Evolutionary conservation across 2,113 vertebrate genomes (phyloP).

Genomic region (Equus quagga): DNA sequence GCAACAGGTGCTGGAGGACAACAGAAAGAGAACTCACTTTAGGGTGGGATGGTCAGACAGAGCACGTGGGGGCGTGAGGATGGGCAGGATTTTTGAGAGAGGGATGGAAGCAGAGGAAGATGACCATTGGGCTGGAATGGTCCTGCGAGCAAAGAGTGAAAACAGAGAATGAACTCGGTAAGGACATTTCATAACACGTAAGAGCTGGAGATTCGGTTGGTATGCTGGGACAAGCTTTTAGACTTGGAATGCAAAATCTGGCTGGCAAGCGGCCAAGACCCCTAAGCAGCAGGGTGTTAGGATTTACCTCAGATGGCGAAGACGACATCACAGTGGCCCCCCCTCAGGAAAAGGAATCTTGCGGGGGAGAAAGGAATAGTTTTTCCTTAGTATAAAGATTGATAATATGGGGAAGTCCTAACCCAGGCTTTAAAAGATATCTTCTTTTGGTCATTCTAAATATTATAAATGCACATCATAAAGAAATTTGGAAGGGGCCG

Average conservation of each 20-base stretch:
- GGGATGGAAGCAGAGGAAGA: neutral
- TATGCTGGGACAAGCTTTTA: neutral
- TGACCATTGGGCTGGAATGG: neutral
- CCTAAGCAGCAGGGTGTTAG: neutral
- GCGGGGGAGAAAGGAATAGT: neutral
- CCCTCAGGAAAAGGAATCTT: neutral
- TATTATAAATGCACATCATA: neutral
- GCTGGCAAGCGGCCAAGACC: neutral
- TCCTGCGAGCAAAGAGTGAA: neutral
- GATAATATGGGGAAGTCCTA: neutral
- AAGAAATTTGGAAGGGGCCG: neutral
- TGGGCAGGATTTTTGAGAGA: neutral
- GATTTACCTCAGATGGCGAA: neutral
- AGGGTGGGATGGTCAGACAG: neutral
- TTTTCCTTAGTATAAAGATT: neutral
- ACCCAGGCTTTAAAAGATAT: neutral
- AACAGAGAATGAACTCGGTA: neutral
- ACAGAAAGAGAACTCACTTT: neutral
- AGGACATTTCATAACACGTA: neutral
- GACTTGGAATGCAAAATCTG: neutral
- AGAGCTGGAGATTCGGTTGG: neutral
- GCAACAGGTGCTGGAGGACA: neutral
- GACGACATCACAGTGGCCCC: too few species aligned
- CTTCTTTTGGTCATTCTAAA: slow-evolving; percentile 26
- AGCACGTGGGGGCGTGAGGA: neutral